Evolutionary conservation across 2,113 vertebrate species (phyloP), one percentile per base, ranked within the genome.

Genomic region (Emydocephalus ijimae): DNA sequence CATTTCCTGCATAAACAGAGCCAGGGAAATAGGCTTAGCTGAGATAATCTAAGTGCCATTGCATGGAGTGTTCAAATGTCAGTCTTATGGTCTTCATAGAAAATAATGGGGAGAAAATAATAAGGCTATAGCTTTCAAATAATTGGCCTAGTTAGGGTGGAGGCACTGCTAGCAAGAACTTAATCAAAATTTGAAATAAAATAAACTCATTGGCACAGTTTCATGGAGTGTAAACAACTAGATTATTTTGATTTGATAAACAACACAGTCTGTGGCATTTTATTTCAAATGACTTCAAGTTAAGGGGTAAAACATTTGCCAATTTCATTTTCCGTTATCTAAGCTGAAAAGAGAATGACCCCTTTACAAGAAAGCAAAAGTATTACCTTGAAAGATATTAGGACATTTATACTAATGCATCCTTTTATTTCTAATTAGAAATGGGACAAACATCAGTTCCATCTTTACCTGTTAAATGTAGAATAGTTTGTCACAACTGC

Each of bases 171-270:
- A 92, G 91, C 55, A 85, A 93, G 59, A 93, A 91, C 93, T 95
- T 97, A 96, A 97, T 96, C 94, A 95, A 96, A 96, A 95, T 94
- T 96, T 96, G 91, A 93, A 95, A 95, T 92, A 91, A 69, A 85
- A 26, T 26, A 69, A 85, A 88, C 94, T 94, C 92, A 93, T 95
- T 97, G 94, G 92, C 92, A 92, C 23, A 93, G 48, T 93, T 69
- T 93, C 95, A 91, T 94, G 92, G 94, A 93, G 94, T 94, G 89
- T 96, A 96, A 97, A 96, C 94, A 96, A 94, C 93, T 93, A 95
- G 94, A 92, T 94, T 95, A 91, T 91, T 90, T 85, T 90, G 92
- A 86, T 95, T 96, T 97, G 94, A 96, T 94, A 95, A 96, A 96
- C 92, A 95, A 92, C 94, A 90, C 94, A 86, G 39, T 95, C 87